Base-by-base conservation (phyloP, 1,140 invertebrate genomes). In the Papilio glaucus region DNA sequence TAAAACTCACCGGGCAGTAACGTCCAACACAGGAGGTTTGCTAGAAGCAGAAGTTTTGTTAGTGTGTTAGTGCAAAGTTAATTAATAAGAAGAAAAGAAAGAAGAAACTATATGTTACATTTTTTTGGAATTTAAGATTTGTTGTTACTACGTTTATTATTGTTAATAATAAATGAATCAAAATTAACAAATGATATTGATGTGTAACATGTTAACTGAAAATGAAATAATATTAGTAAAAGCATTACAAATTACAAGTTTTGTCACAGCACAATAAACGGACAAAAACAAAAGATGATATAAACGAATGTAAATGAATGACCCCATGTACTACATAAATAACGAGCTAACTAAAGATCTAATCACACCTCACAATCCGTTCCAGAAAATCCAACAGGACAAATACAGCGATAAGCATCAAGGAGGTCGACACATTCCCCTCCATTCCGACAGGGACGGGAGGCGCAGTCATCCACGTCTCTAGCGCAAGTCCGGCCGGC, bases 401-500 rank as follows among this genome's bases (percentile, higher is more conserved):
- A 98, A 75, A 98, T 97, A 89, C 97, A 98, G 68, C 95, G 94
- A 89, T 96, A 98, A 1, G 95, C 94, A 89, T 97, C 96, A 18
- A 97, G 95, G 77, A 96, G 93, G 87, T 98, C 97, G 0, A 96
- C 95, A 87, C 98, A 98, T 78, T 96, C 95, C 57, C 97, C 98
- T 18, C 96, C 96, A 89, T 98, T 97, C 78, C 95, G 94, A 89
- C 98, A 98, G 0, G 97, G 98, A 69, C 95, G 95, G 12, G 95
- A 95, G 71, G 95, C 95, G 88, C 96, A 97, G 79, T 96, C 95
- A 88, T 96, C 94, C 60, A 96, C 95, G 86, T 97, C 95, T 15
- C 95, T 94, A 75, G 95, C 94, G 85, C 96, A 96, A 73, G 96
- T 94, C 75, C 94, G 92, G 53, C 95, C 95, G 69, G 96, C 97